A percentile compares a stretch with the other conserved stretches of the same genome.
Evolutionary conservation across 2,888 invertebrate genomes (phyloP).

Genomic region (Drosophila gaucha): DNA sequence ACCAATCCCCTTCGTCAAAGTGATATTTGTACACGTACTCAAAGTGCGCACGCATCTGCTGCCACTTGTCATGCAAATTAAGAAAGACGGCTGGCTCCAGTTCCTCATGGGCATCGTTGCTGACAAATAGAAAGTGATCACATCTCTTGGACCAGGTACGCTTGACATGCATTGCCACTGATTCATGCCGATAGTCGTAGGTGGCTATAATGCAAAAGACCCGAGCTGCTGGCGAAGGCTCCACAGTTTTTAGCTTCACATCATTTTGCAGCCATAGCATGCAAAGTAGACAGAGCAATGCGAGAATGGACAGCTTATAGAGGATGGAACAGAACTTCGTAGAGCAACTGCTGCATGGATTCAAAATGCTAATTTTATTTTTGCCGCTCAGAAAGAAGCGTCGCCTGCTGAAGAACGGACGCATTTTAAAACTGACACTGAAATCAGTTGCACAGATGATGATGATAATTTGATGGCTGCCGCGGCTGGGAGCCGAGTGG

Average conservation of each 20-base stretch:
- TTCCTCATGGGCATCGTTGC: constrained; percentile 88
- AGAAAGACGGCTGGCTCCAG: constrained; percentile 93
- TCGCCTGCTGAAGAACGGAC: constrained; percentile 46
- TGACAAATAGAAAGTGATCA: constrained; percentile 93
- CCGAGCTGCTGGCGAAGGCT: constrained; percentile 86
- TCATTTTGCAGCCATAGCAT: constrained; percentile 11
- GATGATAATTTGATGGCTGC: constrained; percentile 12
- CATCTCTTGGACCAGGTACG: constrained; percentile 97
- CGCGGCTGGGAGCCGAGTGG: constrained; percentile 1
- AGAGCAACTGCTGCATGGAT: constrained; percentile 39
- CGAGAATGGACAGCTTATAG: constrained; percentile 31
- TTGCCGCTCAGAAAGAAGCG: constrained; percentile 48
- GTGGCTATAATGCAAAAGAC: constrained; percentile 98
- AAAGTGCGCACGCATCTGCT: constrained; percentile 96
- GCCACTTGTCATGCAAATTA: constrained; percentile 92
- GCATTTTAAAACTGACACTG: constrained; percentile 53
- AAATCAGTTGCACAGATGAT: constrained; percentile 24
- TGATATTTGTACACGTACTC: constrained; percentile 93
- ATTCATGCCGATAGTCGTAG: constrained; percentile 81
- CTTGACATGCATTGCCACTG: constrained; percentile 92
- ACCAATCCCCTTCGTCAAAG: constrained; percentile 95
- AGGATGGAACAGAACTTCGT: constrained; percentile 10
- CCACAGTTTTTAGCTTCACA: not conserved
- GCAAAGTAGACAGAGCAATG: constrained; percentile 31
- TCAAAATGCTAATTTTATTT: constrained; percentile 62